Base-by-base conservation (phyloP, 2,797 vertebrate species). In the Thalassophryne amazonica region DNA sequence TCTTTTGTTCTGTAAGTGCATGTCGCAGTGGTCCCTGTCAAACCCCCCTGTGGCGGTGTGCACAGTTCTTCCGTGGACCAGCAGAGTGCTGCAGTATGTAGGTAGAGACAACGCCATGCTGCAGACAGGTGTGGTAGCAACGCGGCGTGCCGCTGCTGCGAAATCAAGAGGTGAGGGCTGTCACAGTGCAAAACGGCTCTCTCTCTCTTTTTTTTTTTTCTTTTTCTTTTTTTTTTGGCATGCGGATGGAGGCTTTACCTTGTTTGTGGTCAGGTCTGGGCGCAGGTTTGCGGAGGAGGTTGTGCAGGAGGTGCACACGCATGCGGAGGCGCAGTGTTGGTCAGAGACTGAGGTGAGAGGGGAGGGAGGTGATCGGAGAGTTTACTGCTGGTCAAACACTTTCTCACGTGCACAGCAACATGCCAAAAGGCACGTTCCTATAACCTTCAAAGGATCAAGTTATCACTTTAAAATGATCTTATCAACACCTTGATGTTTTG, bases 241-340 rank as follows among this genome's bases (percentile, higher is more conserved):
- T 83, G 76, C 80, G 70, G 46, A 69, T 21, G 31, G 19, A 36
- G 62, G 57, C 7, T 66, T 80, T 81, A 79, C 80, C 78, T 86
- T 65, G 20, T 5, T 46, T 39, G 6, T 30, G 62, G 53, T 38
- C 63, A 60, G 55, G 15, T 6, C 18, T 18, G 24, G 65, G 47
- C 59, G 65, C 18, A 60, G 55, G 60, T 65, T 15, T 55, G 66
- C 11, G 25, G 27, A 25, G 28, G 42, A 23, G 12, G 34, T n/a
- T 35, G 32, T 22, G 43, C 46, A 52, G 60, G 65, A 55, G 61
- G 56, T 70, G 48, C n/a, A 29, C 22, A 45, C 23, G 48, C 38
- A 27, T 47, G 39, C 60, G 27, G 18, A 42, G 58, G 57, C 37
- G 51, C 43, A 19, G 54, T 46, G 66, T 21, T 65, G 60, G 60